Conservation (phyloP, 2,888 invertebrate species). For the Athrips mouffetella region DNA sequence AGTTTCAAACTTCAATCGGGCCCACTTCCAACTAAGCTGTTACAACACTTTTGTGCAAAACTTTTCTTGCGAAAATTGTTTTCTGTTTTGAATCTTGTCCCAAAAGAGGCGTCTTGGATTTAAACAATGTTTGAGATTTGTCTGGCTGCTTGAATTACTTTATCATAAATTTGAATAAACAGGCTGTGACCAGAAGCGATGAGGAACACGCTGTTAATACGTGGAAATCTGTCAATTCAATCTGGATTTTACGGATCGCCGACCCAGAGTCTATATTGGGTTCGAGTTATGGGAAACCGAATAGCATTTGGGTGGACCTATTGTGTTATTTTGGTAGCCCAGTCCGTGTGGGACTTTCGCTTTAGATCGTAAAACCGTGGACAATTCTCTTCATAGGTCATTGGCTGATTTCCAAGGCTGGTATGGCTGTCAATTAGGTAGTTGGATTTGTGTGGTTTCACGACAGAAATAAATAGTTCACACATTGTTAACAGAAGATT, state of each 20-base stretch:
- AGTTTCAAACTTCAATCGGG: background rate
- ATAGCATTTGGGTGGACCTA: background rate
- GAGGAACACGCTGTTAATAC: background rate
- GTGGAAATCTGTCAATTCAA: background rate
- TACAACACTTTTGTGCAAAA: slow-evolving; percentile 1
- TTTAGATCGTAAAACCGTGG: slow-evolving; percentile 3
- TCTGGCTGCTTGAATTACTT: too few species aligned
- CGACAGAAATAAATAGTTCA: slow-evolving; percentile 1
- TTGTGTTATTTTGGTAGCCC: background rate
- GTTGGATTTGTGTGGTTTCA: slow-evolving; percentile 12
- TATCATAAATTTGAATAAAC: too few species aligned
- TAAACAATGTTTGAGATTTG: too few species aligned
- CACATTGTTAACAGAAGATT: too few species aligned
- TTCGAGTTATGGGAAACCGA: background rate
- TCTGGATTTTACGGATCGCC: background rate
- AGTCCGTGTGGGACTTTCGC: background rate
- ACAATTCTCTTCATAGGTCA: slow-evolving; percentile 9
- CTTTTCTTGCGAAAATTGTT: slow-evolving; percentile 8
- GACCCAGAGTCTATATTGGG: background rate
- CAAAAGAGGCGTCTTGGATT: background rate
- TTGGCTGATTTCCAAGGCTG: slow-evolving; percentile 12
- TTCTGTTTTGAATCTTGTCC: slow-evolving; percentile 1
- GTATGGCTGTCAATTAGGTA: slow-evolving; percentile 12
- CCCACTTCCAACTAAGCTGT: background rate
- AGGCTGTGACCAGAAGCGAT: background rate